Base-by-base conservation (phyloP, 2,797 vertebrate genomes). In the Telmatherina bonti region DNA sequence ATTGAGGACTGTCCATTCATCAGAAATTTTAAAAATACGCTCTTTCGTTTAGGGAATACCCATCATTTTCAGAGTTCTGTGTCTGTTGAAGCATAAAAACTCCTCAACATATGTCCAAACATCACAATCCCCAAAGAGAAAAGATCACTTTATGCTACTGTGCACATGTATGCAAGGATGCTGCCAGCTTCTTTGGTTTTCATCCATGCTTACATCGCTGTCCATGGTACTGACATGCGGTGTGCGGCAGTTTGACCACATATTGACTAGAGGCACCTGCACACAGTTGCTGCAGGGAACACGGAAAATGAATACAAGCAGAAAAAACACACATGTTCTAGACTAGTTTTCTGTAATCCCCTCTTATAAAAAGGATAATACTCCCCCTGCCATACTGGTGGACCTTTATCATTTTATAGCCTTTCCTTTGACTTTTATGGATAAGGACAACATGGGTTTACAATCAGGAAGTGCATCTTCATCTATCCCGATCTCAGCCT, bases 281-380 rank as follows among this genome's bases (percentile, higher is more conserved):
- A 81, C 51, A 62, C 79, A 82, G 66, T 76, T 69, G 64, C 68
- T 53, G 76, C 64, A 59, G 76, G 57, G 58, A 67, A 45, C 43
- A 45, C 18, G n/a, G 16, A 20, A 45, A n/a, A 45, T 45, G 30
- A 47, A 78, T 2, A 27, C 20, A 67, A 24, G 69, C 60, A 22
- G 4, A 57, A 30, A 30, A 24, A 11, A 45, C 18, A 35, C 29
- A 51, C 43, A 38, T n/a, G 61, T 24, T 36, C 15, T 16, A 51
- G 27, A 36, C 61, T 57, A 10, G 57, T 33, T 81, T 78, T 72
- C 36, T 64, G 81, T 38, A 54, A 26, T 51, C 30, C 26, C 38
- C 11, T 76, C 29, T 49, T 67, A 57, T 30, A 51, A 24, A 59
- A 77, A 49, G 63, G 16, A 45, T 52, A 49, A 58, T 31, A 60